Base-by-base conservation (phyloP, 1,140 invertebrate genomes). In the Lepeophtheirus salmonis region DNA sequence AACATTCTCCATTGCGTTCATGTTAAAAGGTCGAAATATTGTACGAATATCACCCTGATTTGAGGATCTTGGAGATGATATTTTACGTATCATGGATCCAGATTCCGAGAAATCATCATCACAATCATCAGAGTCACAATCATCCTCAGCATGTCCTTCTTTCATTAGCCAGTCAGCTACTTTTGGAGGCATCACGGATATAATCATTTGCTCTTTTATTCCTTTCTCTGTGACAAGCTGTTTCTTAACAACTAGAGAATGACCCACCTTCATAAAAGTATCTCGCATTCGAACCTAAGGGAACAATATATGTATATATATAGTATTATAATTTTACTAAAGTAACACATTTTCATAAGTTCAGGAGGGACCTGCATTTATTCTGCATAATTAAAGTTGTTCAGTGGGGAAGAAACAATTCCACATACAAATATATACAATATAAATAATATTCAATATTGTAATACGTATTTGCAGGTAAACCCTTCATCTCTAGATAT, bases 201-300 rank as follows among this genome's bases (percentile, higher is more conserved):
- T 86, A 67, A 96, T 95, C 89, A 95, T 95, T 70, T 92, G 89
- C 68, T 95, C 89, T 69, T 94, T 95, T 3, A 95, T 73, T 65
- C 88, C 83, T 65, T 91, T 94, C 68, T 97, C 91, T 73, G 87
- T 80, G 71, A 92, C 86, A 24, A 96, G 71, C 66, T 95, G 88
- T 51, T 82, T 77, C 20, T 87, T 74, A 1, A 91, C 89, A 57
- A 90, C 70, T 14, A 89, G 69, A 62, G 89, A 91, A 69, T 95
- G 89, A 0, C 89, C 89, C 51, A 96, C 87, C 75, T 94, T 94
- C 81, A 94, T 89, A 73, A 96, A 96, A 3, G 89, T 95, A 58
- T 89, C 90, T 17, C 89, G 77, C 80, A 89, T 88, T 62, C 89
- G 78, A 1, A 89, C 86, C 66, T 74, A 60, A 10, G 50, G 30